Base-by-base conservation (phyloP, 2,113 vertebrate species). In the Heterotis niloticus region DNA sequence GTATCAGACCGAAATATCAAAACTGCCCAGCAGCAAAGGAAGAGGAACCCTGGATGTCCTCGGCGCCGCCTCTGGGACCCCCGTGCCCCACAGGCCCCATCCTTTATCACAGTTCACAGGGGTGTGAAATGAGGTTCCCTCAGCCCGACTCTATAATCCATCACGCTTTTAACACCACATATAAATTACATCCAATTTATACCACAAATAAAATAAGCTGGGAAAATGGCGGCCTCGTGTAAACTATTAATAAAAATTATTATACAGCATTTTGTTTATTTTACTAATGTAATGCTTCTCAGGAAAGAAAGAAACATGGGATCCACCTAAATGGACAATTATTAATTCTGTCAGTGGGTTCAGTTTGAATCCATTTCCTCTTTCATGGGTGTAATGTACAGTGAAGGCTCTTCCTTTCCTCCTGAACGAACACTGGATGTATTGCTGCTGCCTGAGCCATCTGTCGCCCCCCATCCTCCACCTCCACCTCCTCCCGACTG, bases 181-280 rank as follows among this genome's bases (percentile, higher is more conserved):
- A 28, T 56, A 74, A 74, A 74, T 74, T 74, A 57, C 14, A 18
- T 74, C 24, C 24, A 28, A 54, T 51, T 74, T 59, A n/a, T 26
- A 59, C 17, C 54, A 26, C 0, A 57, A 14, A 57, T 59, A 26
- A 24, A 72, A 24, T 56, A 29, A 74, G 57, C 71, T 9, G 11
- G n/a, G 5, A 17, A 54, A 74, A 13, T 57, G n/a, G 26, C 24
- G 0, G 24, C 10, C 23, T 74, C 7, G 57, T 74, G 54, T 74
- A 51, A 10, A 10, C 24, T 26, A 74, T 14, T 24, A 57, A 23
- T 59, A 16, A 54, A 20, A 44, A 56, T 72, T 4, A n/a, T 23
- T 52, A 1, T 17, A 26, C 54, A 2, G 10, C 56, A 20, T 74
- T 24, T 74, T 74, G 51, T 72, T 26, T n/a, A 23, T 26, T 26